A percentile compares a stretch with the other conserved stretches of the same genome.
phyloP scores from a whole-genome alignment of 2,797 vertebrate species.

The Anas flavirostris region DNA sequence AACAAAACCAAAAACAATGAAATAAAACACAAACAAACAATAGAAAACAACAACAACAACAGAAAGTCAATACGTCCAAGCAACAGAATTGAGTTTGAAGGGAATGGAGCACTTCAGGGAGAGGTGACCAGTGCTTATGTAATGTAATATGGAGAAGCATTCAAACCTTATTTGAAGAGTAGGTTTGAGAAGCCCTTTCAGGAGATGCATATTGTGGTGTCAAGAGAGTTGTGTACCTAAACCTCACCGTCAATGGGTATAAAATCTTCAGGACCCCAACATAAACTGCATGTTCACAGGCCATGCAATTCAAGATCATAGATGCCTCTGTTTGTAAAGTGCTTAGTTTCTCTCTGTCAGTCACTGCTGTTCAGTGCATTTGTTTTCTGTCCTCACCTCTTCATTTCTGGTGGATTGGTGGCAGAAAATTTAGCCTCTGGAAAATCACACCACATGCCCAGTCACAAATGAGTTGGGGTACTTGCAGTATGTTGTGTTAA shows the following conservation, averaged over 20 bases:
- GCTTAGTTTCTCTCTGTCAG: not conserved
- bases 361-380: not conserved
- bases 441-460: not conserved
- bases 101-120: not conserved
- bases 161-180: not conserved
- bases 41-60: too few relatives aligned
- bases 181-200: not conserved
- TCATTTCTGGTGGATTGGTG: not conserved
- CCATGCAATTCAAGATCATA: not conserved
- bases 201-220: not conserved
- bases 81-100: not conserved
- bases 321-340: not conserved
- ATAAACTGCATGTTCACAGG: not conserved
- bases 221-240: not conserved
- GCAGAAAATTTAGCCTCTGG: not conserved
- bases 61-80: not conserved
- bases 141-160: not conserved
- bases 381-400: not conserved
- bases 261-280: not conserved
- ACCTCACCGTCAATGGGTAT: not conserved
- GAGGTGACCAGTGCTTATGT: not conserved
- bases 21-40: too few relatives aligned
- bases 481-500: not conserved
- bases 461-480: not conserved
- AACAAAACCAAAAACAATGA: too few relatives aligned